Evolutionary conservation across 2,888 invertebrate genomes (phyloP).

Genomic region (Sisyra nigra): DNA sequence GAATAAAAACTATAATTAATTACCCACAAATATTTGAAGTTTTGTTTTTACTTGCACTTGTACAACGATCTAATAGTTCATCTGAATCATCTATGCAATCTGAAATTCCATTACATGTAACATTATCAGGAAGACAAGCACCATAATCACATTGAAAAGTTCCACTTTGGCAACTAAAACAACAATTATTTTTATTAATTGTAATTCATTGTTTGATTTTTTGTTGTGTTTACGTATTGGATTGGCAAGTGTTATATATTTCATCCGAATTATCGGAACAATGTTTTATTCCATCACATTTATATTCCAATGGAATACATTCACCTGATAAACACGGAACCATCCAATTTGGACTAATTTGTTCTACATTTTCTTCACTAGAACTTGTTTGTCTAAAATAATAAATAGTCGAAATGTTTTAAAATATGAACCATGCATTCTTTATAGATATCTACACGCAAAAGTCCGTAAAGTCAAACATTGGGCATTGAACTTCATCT

Average conservation of each 20-base stretch:
- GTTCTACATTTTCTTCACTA: neutral
- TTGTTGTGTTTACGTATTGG: neutral
- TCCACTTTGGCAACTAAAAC: constrained; percentile 7
- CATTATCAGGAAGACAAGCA: constrained; percentile 38
- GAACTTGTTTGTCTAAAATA: neutral
- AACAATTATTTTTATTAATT: no score
- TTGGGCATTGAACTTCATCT: constrained; percentile 21
- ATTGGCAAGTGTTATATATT: neutral
- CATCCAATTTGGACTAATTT: neutral
- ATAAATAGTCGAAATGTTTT: no score
- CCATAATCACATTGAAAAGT: constrained; percentile 42
- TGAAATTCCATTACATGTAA: constrained; percentile 31
- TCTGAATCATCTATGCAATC: constrained; percentile 29
- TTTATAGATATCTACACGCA: neutral
- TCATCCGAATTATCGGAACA: constrained; percentile 5
- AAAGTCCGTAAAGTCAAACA: neutral
- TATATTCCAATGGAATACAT: constrained; percentile 8
- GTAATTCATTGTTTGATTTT: no score
- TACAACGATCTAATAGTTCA: constrained; percentile 27
- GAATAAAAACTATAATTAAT: no score
- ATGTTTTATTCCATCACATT: constrained; percentile 3
- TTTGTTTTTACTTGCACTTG: no score
- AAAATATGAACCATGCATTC: neutral
- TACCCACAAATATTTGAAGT: no score
- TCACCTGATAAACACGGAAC: neutral